Evolutionary conservation across 2,888 invertebrate genomes (phyloP), one percentile per base, ranked within the genome.

Genomic region (Amblyjoppa proteus): DNA sequence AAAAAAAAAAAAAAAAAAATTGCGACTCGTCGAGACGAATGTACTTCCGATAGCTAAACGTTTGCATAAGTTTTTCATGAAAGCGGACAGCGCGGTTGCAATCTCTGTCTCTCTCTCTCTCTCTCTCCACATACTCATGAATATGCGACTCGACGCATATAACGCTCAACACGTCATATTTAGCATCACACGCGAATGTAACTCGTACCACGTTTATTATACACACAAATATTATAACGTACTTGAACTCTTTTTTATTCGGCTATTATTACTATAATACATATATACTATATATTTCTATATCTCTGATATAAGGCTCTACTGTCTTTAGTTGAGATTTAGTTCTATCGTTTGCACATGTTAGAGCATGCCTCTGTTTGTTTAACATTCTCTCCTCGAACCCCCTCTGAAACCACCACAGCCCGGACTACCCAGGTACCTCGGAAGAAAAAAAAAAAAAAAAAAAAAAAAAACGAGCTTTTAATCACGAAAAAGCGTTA

Each of bases 321-420:
- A 92, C 91, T 93, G 92, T 94, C 93, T 93, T 93, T 94, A 94
- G 93, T 93, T 93, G 89, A 92, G 89, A 92, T 94, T 94, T 94
- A 94, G 94, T 94, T 94, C 92, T 93, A 93, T 92, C 91, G 93
- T 94, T 94, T 94, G 94, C 94, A 94, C 92, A 94, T 94, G 94
- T 94, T 94, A 94, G 94, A 93, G 94, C 94, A 94, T 94, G 94
- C 92, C 90, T 93, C 92, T 89, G 92, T 94, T 94, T 92, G 92
- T 94, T 94, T 93, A 92, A 90, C 88, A 87, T 83, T 88, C 83
- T 83, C 6, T 82, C 88, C 85, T 71, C 49, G 53, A 61, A 80
- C 49, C 64, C 51, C n/a, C 34, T 66, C 69, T 11, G 11, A 71
- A 38, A 69, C 45, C 45, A 49, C 45, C 13, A 81, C 61, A 53